Evolutionary conservation across 2,797 vertebrate genomes (phyloP), one percentile per base, ranked within the genome.

Genomic region (Clamator glandarius): DNA sequence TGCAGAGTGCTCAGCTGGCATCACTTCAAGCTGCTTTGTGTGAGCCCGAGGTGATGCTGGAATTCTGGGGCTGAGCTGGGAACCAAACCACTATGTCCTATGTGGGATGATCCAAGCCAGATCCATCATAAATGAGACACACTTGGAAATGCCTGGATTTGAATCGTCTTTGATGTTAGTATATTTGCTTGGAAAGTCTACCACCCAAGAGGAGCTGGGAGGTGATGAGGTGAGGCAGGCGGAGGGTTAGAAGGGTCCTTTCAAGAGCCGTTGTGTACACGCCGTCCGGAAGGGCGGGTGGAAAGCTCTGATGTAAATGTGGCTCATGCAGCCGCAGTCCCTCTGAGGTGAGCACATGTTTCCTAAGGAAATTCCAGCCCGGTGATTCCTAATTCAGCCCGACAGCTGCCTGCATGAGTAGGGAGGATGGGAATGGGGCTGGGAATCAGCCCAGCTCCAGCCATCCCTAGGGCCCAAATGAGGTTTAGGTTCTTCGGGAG

Each of bases 311-410:
- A 25, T 66, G 66, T 68, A 69, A 90, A 66, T 48, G 4, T 2
- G 46, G 36, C 41, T 85, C 35, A 12, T 1, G 3, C 51, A 73
- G 67, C n/a, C 16, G 2, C 29, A 52, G 54, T 44, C 36, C 82
- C 72, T 87, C 62, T 1, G 3, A 46, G 73, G 28, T 19, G 4
- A 84, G 48, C 24, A 11, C 52, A 15, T 3, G 17, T 70, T 92
- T 96, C 90, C 87, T 67, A 94, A 95, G 93, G 93, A 95, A 95
- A 93, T 96, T 89, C 87, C 81, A 96, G 41, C 35, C 36, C 35
- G 46, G 62, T 74, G 75, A 93, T 50, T 78, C 67, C 58, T 84
- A 50, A 63, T 33, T 46, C 74, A 31, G 39, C 39, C 77, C 73
- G 62, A 73, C 23, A 35, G 78, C 66, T 6, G 6, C 42, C 41